Percentiles rank a stretch among this genome's conserved stretches.
Conservation (phyloP, 2,888 invertebrate species). For the Trissolcus japonicus region DNA sequence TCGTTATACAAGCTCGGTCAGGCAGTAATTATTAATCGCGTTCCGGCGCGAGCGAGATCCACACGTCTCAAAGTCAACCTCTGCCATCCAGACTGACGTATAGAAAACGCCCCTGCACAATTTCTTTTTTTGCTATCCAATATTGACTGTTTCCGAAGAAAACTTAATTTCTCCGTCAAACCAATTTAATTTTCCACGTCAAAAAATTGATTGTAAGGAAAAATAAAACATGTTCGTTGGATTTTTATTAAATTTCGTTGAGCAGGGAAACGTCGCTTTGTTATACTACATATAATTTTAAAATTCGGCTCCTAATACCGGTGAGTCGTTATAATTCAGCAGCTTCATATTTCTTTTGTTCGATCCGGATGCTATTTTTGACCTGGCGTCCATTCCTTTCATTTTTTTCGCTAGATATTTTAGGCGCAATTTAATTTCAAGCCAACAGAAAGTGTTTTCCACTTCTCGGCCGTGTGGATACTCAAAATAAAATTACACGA, state of each 20-base stretch:
- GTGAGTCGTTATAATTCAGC: conserved; percentile 8
- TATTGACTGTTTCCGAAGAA: no score
- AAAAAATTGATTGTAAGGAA: not conserved
- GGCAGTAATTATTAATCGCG: conserved; percentile 8
- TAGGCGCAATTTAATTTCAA: not conserved
- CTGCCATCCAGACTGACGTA: no score
- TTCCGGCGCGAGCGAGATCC: conserved; percentile 1
- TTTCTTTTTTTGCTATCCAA: no score
- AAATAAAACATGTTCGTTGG: not conserved
- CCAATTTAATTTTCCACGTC: not conserved
- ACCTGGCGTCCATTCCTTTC: no score
- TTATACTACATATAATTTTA: conserved; percentile 29
- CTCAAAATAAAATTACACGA: conserved; percentile 12
- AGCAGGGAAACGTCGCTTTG: conserved; percentile 18
- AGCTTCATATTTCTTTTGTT: conserved; percentile 26
- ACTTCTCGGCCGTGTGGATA: not conserved
- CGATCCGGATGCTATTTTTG: not conserved
- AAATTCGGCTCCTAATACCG: conserved; percentile 27
- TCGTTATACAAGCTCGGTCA: not conserved
- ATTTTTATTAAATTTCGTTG: conserved; percentile 13
- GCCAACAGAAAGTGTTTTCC: not conserved
- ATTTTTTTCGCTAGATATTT: no score
- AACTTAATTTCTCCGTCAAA: not conserved
- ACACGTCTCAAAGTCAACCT: conserved; percentile 1
- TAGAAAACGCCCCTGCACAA: no score